Conservation (phyloP, 2,888 invertebrate genomes). For the Lottia gigantea region DNA sequence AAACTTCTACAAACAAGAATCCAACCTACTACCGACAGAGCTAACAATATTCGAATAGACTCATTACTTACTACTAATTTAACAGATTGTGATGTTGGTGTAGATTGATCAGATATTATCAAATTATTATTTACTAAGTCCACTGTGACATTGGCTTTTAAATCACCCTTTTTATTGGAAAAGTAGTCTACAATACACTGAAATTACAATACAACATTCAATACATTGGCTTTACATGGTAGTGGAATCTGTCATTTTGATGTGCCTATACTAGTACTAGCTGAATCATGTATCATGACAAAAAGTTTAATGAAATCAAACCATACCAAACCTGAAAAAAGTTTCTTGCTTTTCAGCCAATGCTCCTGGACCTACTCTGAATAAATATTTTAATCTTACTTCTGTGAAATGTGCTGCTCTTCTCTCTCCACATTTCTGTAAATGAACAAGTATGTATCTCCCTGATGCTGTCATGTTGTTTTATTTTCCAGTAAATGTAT, state of each 20-base stretch:
- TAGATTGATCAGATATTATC: constrained; percentile 25
- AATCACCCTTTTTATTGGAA: not conserved
- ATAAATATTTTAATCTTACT: constrained; percentile 5
- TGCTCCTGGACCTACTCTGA: not conserved
- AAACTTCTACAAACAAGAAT: not conserved
- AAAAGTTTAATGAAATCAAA: too few species aligned
- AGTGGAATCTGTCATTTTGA: too few species aligned
- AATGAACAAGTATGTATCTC: constrained; percentile 14
- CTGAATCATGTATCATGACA: too few species aligned
- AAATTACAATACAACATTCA: not conserved
- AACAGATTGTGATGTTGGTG: constrained; percentile 11
- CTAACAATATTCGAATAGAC: not conserved
- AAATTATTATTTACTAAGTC: constrained; percentile 32
- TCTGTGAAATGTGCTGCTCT: constrained; percentile 15
- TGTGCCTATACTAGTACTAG: too few species aligned
- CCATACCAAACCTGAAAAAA: too few species aligned
- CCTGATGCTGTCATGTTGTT: constrained; percentile 7
- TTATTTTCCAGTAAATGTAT: not conserved
- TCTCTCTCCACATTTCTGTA: constrained; percentile 13
- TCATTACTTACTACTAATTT: constrained; percentile 19
- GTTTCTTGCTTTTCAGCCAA: too few species aligned
- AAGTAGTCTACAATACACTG: constrained; percentile 28
- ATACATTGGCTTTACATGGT: not conserved
- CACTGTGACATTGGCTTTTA: constrained; percentile 29
- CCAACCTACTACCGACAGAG: not conserved